Evolutionary conservation across 2,113 vertebrate genomes (phyloP), one percentile per base, ranked within the genome.

Genomic region (Pagrus major): DNA sequence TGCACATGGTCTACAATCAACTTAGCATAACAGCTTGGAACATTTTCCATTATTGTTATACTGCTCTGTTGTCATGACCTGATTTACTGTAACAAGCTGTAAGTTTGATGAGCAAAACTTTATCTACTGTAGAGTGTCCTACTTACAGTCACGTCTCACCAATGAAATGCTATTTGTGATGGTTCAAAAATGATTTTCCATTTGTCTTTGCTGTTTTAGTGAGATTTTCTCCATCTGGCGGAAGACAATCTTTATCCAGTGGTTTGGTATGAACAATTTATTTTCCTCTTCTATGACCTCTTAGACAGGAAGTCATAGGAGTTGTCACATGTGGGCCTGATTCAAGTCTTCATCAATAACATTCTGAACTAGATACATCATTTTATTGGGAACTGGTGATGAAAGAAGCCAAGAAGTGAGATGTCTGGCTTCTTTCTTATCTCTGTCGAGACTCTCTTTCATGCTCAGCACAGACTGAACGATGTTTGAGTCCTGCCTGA

Each of bases 241-340:
- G 46, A 67, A 68, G 59, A 46, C 66, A 39, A 56, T 80, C 78
- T 29, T 20, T 49, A 21, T 77, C 79, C 47, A 88, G 27, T 46
- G 59, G 79, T 56, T 54, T 71, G 85, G 90, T 91, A 79, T 5
- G 78, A 56, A 9, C 3, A n/a, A 7, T n/a, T 33, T 25, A 42
- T 64, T 42, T 49, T 31, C 4, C 4, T 61, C 12, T 1, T 63
- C 9, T 51, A 27, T 83, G 61, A 44, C 70, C 39, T 67, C 37
- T 29, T 27, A 29, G 4, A 51, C 27, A 39, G 23, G 15, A 51
- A 10, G 20, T 25, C 2, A 2, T 49, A n/a, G 11, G 39, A 15
- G 27, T 15, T 16, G 29, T 20, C 0, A 20, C 23, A 41, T 64
- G 25, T 47, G 3, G 56, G 21, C 5, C 31, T 6, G n/a, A 12